Evolutionary conservation across 2,888 invertebrate species (phyloP).

Genomic region (Philhelius pedissequus): DNA sequence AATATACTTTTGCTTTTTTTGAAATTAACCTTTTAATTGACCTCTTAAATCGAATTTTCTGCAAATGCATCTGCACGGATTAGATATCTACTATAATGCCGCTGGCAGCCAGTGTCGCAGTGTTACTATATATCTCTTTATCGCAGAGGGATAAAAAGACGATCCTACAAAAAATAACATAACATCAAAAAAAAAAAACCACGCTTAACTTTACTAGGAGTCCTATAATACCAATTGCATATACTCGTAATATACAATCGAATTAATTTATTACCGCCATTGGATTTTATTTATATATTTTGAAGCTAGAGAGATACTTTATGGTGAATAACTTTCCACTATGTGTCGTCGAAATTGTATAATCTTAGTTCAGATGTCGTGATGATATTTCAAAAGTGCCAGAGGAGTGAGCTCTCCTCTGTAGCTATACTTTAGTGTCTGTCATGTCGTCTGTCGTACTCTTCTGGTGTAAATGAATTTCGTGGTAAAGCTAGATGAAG

Average conservation of each 20-base stretch:
- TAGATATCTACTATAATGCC: not conserved
- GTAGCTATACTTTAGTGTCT: not conserved
- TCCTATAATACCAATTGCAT: constrained; percentile 6
- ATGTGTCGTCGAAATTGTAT: constrained; percentile 58
- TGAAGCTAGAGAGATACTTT: constrained; percentile 37
- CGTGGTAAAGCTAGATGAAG: not conserved
- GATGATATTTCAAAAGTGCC: constrained; percentile 50
- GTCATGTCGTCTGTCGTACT: not conserved
- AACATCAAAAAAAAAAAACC: not conserved
- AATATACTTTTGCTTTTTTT: constrained; percentile 19
- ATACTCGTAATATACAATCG: constrained; percentile 21
- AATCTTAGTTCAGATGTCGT: constrained; percentile 59
- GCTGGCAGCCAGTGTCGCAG: not conserved
- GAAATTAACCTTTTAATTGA: constrained; percentile 52
- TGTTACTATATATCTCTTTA: not conserved
- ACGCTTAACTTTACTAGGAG: not conserved
- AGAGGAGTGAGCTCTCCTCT: not conserved
- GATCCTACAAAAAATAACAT: not conserved
- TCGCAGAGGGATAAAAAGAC: not conserved
- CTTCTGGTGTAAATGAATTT: constrained; percentile 7
- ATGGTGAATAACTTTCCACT: constrained; percentile 45
- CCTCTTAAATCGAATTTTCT: constrained; percentile 43
- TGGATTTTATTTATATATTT: constrained; percentile 43
- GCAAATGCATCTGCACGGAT: constrained; percentile 27
- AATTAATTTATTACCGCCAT: constrained; percentile 54